Conservation (phyloP, 2,888 invertebrate genomes). For the Aphidoletes aphidimyza region DNA sequence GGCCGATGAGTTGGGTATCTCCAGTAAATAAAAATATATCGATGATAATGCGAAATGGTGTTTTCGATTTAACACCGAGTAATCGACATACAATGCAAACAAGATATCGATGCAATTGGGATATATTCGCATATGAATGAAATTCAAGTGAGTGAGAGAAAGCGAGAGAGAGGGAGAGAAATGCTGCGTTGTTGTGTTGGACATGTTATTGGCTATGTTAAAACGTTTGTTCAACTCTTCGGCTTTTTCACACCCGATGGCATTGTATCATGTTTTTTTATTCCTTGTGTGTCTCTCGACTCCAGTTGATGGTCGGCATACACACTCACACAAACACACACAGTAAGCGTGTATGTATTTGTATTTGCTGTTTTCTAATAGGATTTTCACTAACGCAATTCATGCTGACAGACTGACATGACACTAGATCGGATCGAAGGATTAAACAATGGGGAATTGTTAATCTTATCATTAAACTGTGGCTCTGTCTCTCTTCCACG, state of each 20-base stretch:
- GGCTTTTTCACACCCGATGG: slow-evolving; percentile 51
- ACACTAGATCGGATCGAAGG: slow-evolving; percentile 56
- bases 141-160: not conserved
- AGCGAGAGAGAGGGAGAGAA: not conserved
- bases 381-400: slow-evolving; percentile 44
- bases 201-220: slow-evolving; percentile 48
- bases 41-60: slow-evolving; percentile 14
- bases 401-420: slow-evolving; percentile 56
- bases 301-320: not conserved
- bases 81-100: slow-evolving; percentile 6
- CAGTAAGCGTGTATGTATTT: slow-evolving; percentile 1
- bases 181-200: not conserved
- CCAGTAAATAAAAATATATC: slow-evolving; percentile 24
- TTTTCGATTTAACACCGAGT: not conserved
- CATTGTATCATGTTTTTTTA: not conserved
- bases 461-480: slow-evolving; percentile 52
- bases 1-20: not conserved
- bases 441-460: slow-evolving; percentile 55
- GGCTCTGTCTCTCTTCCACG: not conserved
- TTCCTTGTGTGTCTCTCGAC: not conserved
- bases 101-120: not conserved
- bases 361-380: slow-evolving; percentile 52
- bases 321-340: too few relatives aligned
- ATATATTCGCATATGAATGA: slow-evolving; percentile 6
- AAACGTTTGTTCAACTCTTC: slow-evolving; percentile 51